Evolutionary conservation across 2,797 vertebrate species (phyloP), one percentile per base, ranked within the genome.

Genomic region (Cryptoprocta ferox): DNA sequence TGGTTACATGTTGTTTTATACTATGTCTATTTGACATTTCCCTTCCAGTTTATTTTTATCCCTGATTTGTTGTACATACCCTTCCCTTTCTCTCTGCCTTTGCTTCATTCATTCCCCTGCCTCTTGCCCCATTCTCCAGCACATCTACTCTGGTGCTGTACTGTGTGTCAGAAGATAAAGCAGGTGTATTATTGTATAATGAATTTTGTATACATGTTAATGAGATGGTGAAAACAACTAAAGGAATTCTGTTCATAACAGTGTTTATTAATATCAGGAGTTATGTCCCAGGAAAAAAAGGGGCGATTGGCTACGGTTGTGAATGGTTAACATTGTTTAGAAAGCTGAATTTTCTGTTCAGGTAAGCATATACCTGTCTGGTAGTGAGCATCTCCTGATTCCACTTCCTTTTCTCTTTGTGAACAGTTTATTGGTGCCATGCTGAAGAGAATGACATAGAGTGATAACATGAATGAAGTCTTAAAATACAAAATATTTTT

Each of bases 131-230:
- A 83, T 80, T 97, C 63, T 79, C 84, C 71, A 97, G 92, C 21
- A 98, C 98, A 97, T 98, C 97, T 97, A 30, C 96, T 97, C 96
- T 97, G 98, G 98, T 98, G 98, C 98, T 98, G 97, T 98, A 97
- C 97, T 95, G 97, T 98, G 98, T 97, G 98, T 97, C 98, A 97
- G 98, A 98, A 98, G 97, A 93, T 96, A 83, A 95, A 71, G 96
- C 98, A 97, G 97, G 96, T 97, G 97, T 98, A 63, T 98, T 95
- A 95, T 97, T 98, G 97, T 97, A 70, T 96, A 91, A 98, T 98
- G 94, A 97, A 96, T 97, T 98, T 97, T 98, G 94, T 98, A 97
- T 97, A 98, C 97, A 63, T 97, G 91, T 97, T 97, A 97, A 97
- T 98, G 97, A 98, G 97, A 97, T 98, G 97, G 97, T 96, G 89